A percentile compares a stretch with the other conserved stretches of the same genome.
Evolutionary conservation across 2,888 invertebrate genomes (phyloP).

Genomic region (Plemyria rubiginata): DNA sequence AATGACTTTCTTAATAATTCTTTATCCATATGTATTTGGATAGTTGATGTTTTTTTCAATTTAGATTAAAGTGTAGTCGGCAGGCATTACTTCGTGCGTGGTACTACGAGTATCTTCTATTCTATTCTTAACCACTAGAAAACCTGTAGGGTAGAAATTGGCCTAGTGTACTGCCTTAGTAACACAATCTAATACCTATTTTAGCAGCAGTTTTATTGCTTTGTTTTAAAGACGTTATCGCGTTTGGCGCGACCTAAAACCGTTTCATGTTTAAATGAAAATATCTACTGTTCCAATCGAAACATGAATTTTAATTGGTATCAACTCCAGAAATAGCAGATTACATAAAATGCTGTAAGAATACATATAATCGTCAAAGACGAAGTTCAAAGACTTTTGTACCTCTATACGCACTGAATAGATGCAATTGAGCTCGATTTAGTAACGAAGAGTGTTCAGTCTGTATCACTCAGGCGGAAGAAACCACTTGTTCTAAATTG

Average conservation of each 20-base stretch:
- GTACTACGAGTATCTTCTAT: too few species aligned
- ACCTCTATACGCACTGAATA: not conserved
- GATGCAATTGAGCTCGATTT: conserved; percentile 13
- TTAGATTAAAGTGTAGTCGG: not conserved
- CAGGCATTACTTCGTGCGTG: not conserved
- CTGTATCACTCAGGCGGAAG: conserved; percentile 16
- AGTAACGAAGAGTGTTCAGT: conserved; percentile 11
- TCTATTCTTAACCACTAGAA: too few species aligned
- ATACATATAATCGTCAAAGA: not conserved
- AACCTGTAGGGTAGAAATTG: not conserved
- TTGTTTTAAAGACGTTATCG: conserved; percentile 18
- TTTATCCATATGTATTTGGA: not conserved
- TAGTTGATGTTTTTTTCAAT: not conserved
- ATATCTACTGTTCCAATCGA: conserved; percentile 1
- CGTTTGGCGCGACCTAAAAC: conserved; percentile 7
- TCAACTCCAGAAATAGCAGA: not conserved
- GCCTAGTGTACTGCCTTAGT: conserved; percentile 3
- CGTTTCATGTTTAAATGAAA: conserved; percentile 11
- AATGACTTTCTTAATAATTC: not conserved
- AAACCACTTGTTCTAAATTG: conserved; percentile 21
- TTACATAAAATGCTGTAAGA: not conserved
- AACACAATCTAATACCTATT: conserved; percentile 13
- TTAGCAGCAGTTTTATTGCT: conserved; percentile 11
- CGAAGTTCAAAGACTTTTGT: not conserved
- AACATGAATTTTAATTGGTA: conserved; percentile 16